Evolutionary conservation across 2,888 invertebrate species (phyloP).

Genomic region (Drosophila tanythrix): DNA sequence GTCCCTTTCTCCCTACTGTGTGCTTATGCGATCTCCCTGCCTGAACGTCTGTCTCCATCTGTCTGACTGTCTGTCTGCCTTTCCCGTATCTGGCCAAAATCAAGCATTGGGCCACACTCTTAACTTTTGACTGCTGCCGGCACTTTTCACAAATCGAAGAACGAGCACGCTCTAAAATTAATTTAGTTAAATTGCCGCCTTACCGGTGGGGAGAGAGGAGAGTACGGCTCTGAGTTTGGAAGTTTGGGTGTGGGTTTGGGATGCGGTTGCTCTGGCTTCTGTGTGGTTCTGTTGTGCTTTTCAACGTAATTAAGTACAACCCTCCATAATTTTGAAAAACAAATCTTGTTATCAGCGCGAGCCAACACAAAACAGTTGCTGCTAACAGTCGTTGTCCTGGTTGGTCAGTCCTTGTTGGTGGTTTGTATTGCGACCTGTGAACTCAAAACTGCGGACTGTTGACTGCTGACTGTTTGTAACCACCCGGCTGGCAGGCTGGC

Average conservation of each 20-base stretch:
- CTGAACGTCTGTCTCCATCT: constrained; percentile 4
- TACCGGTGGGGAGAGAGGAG: constrained; percentile 2
- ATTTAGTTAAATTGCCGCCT: constrained; percentile 73
- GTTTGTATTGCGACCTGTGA: constrained; percentile 20
- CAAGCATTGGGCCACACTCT: constrained; percentile 57
- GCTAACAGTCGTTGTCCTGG: constrained; percentile 38
- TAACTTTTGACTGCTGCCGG: constrained; percentile 62
- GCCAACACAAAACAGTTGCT: constrained; percentile 69
- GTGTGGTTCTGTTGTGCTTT: constrained; percentile 71
- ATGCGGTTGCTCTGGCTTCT: constrained; percentile 31
- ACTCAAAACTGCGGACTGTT: constrained; percentile 15
- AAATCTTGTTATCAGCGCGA: constrained; percentile 77
- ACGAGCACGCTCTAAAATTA: constrained; percentile 76
- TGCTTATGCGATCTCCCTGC: constrained; percentile 7
- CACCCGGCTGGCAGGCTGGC: constrained; percentile 32
- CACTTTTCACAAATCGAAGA: constrained; percentile 59
- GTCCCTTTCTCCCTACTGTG: constrained; percentile 9
- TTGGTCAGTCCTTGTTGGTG: constrained; percentile 33
- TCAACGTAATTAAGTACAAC: constrained; percentile 75
- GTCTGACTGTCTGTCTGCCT: constrained; percentile 1
- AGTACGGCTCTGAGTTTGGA: constrained; percentile 12
- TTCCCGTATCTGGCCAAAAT: constrained; percentile 64
- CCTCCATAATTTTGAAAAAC: constrained; percentile 73
- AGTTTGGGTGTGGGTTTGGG: constrained; percentile 3
- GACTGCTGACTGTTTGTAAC: constrained; percentile 19